These are phyloP conservation scores for Laticauda colubrina DNA, from an alignment of 2,113 vertebrate species.

Conservation along the genomic window DNA sequence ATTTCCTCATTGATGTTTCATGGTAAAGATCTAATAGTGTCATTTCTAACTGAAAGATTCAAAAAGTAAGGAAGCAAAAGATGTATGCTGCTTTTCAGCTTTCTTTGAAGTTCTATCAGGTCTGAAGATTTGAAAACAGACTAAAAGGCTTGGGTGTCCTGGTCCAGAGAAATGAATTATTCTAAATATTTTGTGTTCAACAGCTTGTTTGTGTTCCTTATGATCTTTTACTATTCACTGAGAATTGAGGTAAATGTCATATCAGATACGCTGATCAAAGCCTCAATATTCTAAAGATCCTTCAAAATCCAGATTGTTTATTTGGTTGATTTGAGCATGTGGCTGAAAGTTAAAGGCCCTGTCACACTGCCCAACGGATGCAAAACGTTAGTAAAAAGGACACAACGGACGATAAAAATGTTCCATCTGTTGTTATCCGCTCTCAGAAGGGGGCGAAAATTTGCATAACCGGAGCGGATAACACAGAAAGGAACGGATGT, in stretches of 20 bases:
- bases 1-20: not conserved
- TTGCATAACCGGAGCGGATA: too few species aligned
- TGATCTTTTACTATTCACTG: conserved; percentile 49
- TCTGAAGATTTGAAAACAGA: not conserved
- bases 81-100: not conserved
- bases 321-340: conserved; percentile 38
- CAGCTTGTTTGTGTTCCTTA: too few species aligned
- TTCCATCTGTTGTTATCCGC: too few species aligned
- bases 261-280: conserved; percentile 21
- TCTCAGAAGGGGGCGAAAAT: too few species aligned
- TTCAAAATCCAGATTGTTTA: conserved; percentile 13
- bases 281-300: conserved; percentile 34
- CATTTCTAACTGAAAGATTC: not conserved
- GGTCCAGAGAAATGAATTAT: not conserved
- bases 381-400: too few species aligned
- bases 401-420: too few species aligned
- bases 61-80: not conserved
- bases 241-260: conserved; percentile 34
- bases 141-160: conserved; percentile 4
- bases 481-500: too few species aligned
- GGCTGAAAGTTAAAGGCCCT: conserved; percentile 24
- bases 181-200: conserved; percentile 8
- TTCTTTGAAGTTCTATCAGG: not conserved
- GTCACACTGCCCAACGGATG: too few species aligned
- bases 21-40: not conserved